Base-by-base conservation (phyloP, 2,113 vertebrate genomes). In the Tautogolabrus adspersus region DNA sequence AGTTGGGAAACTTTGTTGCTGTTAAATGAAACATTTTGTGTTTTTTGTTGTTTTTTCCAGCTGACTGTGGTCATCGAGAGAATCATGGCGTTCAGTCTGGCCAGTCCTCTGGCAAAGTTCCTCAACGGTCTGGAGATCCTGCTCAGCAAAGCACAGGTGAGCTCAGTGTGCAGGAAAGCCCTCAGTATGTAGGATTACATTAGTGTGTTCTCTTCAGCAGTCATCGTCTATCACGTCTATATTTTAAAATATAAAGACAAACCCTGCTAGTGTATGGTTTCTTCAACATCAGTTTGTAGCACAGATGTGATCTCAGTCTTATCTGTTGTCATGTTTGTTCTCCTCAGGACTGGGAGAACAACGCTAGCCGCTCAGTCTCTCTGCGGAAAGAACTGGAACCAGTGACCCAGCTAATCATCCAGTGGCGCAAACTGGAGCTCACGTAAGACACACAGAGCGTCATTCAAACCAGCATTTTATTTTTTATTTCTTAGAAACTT, bases 111-210 rank as follows among this genome's bases (percentile, higher is more conserved):
- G 56, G 96, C 97, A 8, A 99, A 98, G 88, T 96, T 99, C 76
- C 91, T 99, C n/a, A 98, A 97, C 22, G 98, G 98, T 10, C 91
- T 99, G 88, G 98, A 99, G 94, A 97, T 99, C 78, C 95, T 99
- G 70, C 93, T 99, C 56, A 90, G 94, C 85, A 99, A 99, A 89
- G 95, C 98, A 42, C 98, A 99, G 93, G 98, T 99, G 87, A 93
- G 90, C 1, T 61, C 15, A 61, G 10, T 44, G 10, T 23, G 37
- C 46, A 37, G 1, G 9, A 21, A 60, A 10, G n/a, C 40, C 38
- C 10, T 6, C 10, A 13, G 3, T 9, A 30, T 34, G 8, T 7
- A 46, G 15, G 23, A 30, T 5, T 3, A 46, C 44, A 46, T 13
- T 3, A 44, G 42, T 11, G 42, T 44, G 10, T 12, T 1, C 3